Evolutionary conservation across 2,113 vertebrate species (phyloP), one percentile per base, ranked within the genome.

Genomic region (Chaenogobius annularis): DNA sequence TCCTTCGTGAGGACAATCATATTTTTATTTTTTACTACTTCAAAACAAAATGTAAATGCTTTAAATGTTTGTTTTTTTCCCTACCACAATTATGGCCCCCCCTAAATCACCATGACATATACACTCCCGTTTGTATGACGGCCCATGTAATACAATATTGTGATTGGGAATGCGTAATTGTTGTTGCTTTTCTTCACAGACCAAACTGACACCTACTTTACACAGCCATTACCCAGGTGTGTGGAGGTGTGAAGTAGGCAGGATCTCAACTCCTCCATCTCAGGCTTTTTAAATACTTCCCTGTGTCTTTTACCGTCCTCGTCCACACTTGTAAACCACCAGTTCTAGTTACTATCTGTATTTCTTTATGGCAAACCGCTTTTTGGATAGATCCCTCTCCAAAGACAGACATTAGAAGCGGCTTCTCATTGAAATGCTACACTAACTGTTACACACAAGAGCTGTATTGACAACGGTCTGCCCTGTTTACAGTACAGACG

Each of bases 221-320:
- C 61, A 63, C 61, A 63, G 35, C 35, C 26, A 63, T 40, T 43
- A 63, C 61, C 61, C 61, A 63, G 61, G 61, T 63, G 61, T 63
- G 61, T 63, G 61, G 61, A 63, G 61, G 61, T 63, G 61, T 63
- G 31, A 63, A 63, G 61, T 63, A 43, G 61, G 61, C 61, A 19
- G 59, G 59, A 62, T 62, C 59, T 40, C 61, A 63, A 43, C 61
- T 40, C 61, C 35, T 40, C 61, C 61, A 63, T 40, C 61, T 63
- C 61, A 19, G 31, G 31, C 26, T 63, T 63, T 63, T 63, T 40
- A 63, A 63, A 63, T 63, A 63, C 61, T 63, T 63, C 56, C 11
- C 56, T 31, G 23, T 14, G 56, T 63, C 61, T 63, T 40, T 19
- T n/a, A 63, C 35, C 17, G 26, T 58, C 26, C 22, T 58, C 3